Evolutionary conservation across 2,888 invertebrate genomes (phyloP), one percentile per base, ranked within the genome.

Genomic region (Cantharis flavilabris): DNA sequence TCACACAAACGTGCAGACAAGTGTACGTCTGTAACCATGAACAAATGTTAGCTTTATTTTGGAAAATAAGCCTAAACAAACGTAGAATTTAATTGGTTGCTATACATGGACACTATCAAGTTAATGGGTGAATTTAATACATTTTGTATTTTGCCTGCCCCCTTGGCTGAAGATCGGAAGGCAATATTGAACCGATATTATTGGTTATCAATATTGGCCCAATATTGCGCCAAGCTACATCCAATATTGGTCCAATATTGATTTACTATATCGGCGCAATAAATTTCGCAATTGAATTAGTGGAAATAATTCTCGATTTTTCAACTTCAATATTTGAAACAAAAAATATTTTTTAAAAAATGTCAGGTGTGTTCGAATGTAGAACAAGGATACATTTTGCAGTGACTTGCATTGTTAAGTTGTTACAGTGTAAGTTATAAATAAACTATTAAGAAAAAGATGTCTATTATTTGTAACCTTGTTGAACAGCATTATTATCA

Each of bases 1-100:
- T 89, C 87, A 95, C 94, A 90, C 96, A 96, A 88, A 96, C 96
- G 90, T 96, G 96, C 83, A 96, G 93, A 88, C 96, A 94, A 86
- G 96, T 96, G 91, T 96, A 96, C 82, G 94, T 95, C 96, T 96
- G 95, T 89, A 90, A 91, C 70, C 71, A 80, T 33, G 49, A 33
- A 77, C 14, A 63, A 74, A 63, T 13, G 30, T 71, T 20, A 28
- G 69, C 13, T 20, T 10, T 14, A 16, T n/a, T 20, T 20, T 3
- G n/a, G n/a, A 67, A 67, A 67, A 67, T 9, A 13, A 1, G 3
- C 3, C 10, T 30, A 4, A 49, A 33, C n/a, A n/a, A n/a, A n/a
- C 4, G 33, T 13, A 33, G 11, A 13, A 13, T 13, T 30, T 3
- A 11, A 30, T 30, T 11, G 30, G 30, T 33, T 4, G 23, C 7